Percentiles rank a stretch among this genome's conserved stretches.
Conservation (phyloP, 2,113 vertebrate genomes). For the Aegithalos caudatus region DNA sequence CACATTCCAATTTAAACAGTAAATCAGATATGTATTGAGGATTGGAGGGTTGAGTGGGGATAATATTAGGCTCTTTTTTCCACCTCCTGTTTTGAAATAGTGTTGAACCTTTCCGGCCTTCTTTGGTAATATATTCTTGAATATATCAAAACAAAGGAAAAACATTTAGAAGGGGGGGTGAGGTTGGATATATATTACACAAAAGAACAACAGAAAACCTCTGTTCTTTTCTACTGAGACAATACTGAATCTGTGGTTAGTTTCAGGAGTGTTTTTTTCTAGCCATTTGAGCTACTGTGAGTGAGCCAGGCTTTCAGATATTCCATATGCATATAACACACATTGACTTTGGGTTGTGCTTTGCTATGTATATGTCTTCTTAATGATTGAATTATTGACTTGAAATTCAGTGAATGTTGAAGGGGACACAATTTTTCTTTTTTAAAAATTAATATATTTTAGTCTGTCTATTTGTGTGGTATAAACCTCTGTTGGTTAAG, state of each 20-base stretch:
- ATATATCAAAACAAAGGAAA: background rate
- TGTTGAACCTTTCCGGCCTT: background rate
- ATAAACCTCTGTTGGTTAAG: background rate
- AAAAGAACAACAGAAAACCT: background rate
- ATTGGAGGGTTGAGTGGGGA: background rate
- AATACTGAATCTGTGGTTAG: background rate
- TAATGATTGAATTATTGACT: background rate
- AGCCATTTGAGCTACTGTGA: background rate
- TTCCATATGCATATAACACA: background rate
- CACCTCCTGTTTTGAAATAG: background rate
- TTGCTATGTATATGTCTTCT: rapidly evolving
- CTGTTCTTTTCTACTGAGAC: background rate
- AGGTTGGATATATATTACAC: background rate
- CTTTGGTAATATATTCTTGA: background rate
- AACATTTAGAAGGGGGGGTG: background rate
- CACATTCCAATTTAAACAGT: background rate
- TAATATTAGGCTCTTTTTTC: background rate
- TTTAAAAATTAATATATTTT: background rate
- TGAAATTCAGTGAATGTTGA: background rate
- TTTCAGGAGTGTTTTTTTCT: background rate
- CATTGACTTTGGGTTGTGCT: background rate
- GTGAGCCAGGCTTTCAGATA: background rate
- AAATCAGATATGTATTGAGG: background rate
- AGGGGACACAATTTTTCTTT: background rate
- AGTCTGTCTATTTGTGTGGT: background rate